Conservation (phyloP, 2,888 invertebrate genomes). For the Watsonalla binaria region DNA sequence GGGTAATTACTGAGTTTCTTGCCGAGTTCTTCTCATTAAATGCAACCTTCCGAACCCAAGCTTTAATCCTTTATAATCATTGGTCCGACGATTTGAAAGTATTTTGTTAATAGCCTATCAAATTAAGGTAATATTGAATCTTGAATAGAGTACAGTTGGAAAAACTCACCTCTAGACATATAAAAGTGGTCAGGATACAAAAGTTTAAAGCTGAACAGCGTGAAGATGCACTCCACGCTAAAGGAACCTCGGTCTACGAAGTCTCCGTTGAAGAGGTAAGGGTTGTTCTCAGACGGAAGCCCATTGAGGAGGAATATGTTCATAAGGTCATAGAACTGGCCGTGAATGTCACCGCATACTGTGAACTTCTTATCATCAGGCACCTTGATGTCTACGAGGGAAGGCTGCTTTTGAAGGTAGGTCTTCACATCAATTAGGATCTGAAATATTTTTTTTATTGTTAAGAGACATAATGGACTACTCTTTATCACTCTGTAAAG, state of each 20-base stretch:
- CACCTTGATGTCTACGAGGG: constrained; percentile 93
- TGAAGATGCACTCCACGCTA: constrained; percentile 99
- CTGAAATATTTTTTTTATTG: constrained; percentile 66
- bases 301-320: constrained; percentile 98
- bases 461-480: constrained; percentile 3
- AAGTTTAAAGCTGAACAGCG: constrained; percentile 96
- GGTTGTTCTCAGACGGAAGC: constrained; percentile 95
- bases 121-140: too few species aligned
- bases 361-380: constrained; percentile 95
- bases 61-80: too few species aligned
- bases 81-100: too few species aligned
- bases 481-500: too few species aligned
- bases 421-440: constrained; percentile 94
- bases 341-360: constrained; percentile 99
- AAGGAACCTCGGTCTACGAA: constrained; percentile 99
- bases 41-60: too few species aligned
- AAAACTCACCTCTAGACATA: constrained; percentile 94
- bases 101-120: too few species aligned
- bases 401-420: constrained; percentile 90
- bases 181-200: constrained; percentile 97
- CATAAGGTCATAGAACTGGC: constrained; percentile 98
- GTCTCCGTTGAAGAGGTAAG: constrained; percentile 99
- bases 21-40: too few species aligned
- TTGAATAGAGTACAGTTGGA: too few species aligned
- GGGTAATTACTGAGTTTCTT: too few species aligned